phyloP scores from a whole-genome alignment of 2,888 invertebrate species.

The Trachelus tabidus region DNA sequence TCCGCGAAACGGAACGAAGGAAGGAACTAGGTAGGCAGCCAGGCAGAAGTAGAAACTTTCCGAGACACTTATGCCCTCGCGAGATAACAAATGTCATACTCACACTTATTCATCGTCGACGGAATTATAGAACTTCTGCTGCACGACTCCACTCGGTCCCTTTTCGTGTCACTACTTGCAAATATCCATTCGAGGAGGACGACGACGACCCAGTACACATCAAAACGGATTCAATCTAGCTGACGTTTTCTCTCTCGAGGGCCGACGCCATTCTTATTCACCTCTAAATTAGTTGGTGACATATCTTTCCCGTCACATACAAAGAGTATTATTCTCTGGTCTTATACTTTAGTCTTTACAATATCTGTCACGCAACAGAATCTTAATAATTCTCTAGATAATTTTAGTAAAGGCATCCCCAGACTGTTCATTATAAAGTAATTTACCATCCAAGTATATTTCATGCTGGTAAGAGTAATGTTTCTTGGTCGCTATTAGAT shows the following conservation, averaged over 20 bases:
- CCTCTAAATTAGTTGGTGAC: neutral
- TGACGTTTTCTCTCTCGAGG: neutral
- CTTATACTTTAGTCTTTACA: neutral
- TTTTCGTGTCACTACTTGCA: conserved; percentile 17
- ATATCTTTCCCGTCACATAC: neutral
- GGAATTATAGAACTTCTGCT: conserved; percentile 29
- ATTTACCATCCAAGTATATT: neutral
- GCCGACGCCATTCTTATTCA: neutral
- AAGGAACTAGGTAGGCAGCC: neutral
- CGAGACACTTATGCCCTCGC: conserved; percentile 34
- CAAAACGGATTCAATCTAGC: neutral
- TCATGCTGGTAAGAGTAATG: neutral
- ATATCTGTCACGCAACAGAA: neutral
- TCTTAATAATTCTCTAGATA: neutral
- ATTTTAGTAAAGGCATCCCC: neutral
- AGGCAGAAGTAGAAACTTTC: conserved; percentile 31
- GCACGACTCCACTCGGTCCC: conserved; percentile 19
- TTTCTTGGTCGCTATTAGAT: neutral
- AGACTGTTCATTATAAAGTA: neutral
- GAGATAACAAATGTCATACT: conserved; percentile 43
- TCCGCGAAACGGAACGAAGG: neutral
- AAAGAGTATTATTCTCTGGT: neutral
- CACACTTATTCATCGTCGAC: conserved; percentile 13
- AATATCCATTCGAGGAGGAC: conserved; percentile 13
- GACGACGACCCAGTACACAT: neutral